These are phyloP conservation scores for Aporophyla lueneburgensis DNA, from an alignment of 2,888 invertebrate species.

Conservation along the genomic window DNA sequence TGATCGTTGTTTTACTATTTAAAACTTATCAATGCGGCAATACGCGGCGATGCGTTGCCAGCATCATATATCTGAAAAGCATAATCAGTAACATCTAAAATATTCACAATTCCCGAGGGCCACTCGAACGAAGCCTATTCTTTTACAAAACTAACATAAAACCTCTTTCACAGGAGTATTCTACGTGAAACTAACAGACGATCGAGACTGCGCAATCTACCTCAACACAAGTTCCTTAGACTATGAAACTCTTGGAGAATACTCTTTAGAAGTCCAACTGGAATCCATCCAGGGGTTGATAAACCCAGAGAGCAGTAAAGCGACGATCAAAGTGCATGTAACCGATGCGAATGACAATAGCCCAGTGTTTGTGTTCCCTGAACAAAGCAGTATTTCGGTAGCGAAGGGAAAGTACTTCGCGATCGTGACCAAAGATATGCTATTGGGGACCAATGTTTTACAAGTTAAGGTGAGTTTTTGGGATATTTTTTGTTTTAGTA, in stretches of 20 bases:
- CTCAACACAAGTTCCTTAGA: slow-evolving; percentile 94
- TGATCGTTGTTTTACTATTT: too few relatives aligned
- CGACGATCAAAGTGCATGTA: slow-evolving; percentile 95
- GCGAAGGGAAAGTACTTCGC: slow-evolving; percentile 94
- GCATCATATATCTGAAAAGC: background rate
- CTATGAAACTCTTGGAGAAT: slow-evolving; percentile 94
- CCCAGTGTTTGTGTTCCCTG: slow-evolving; percentile 95
- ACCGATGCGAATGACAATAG: slow-evolving; percentile 97
- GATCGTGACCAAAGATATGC: slow-evolving; percentile 93
- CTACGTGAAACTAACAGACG: slow-evolving; percentile 93
- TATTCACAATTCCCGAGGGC: too few relatives aligned
- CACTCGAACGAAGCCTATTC: background rate
- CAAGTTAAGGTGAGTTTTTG: slow-evolving; percentile 92
- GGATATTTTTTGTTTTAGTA: background rate
- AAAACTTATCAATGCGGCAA: too few relatives aligned
- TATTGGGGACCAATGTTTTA: slow-evolving; percentile 94
- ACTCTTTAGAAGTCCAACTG: slow-evolving; percentile 94
- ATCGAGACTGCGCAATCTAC: slow-evolving; percentile 95
- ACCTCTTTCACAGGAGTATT: slow-evolving; percentile 91
- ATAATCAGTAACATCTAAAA: background rate
- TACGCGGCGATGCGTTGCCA: too few relatives aligned
- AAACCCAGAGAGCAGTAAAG: slow-evolving; percentile 94
- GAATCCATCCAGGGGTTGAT: slow-evolving; percentile 95
- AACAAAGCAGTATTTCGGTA: slow-evolving; percentile 88
- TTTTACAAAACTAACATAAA: background rate